Conservation (phyloP, 2,888 invertebrate genomes). For the Latrodectus hesperus region DNA sequence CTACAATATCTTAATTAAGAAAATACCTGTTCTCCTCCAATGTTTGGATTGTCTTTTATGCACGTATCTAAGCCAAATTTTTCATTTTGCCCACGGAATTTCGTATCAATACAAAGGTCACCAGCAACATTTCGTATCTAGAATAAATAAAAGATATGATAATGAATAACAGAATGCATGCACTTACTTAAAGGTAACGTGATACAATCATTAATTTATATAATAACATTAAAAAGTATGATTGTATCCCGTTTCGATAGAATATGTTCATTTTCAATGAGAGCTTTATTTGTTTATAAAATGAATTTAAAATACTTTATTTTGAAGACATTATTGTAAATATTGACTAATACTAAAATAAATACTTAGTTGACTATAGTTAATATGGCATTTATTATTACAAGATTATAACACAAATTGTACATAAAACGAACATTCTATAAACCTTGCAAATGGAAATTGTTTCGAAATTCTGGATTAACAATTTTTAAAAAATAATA, state of each 20-base stretch:
- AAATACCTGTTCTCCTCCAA: conserved; percentile 79
- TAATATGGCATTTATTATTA: no score
- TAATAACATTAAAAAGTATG: background rate
- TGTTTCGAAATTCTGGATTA: no score
- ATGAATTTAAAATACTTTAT: no score
- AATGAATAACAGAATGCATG: background rate
- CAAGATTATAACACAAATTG: no score
- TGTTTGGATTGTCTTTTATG: conserved; percentile 77
- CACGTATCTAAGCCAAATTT: conserved; percentile 78
- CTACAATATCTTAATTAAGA: background rate
- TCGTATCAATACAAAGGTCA: conserved; percentile 84
- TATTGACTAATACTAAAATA: no score
- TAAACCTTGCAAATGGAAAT: no score
- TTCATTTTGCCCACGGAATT: conserved; percentile 76
- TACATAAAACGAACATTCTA: no score
- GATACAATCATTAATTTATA: conserved; percentile 1
- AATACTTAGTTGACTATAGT: no score
- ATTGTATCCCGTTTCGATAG: background rate
- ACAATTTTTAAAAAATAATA: no score
- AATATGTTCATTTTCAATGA: background rate
- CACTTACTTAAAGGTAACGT: background rate
- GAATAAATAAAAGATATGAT: conserved; percentile 76
- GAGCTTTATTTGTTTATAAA: no score
- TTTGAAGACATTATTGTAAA: no score
- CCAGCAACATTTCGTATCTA: conserved; percentile 82